Conservation (phyloP, 2,888 invertebrate species). For the Itoplectis maculator region DNA sequence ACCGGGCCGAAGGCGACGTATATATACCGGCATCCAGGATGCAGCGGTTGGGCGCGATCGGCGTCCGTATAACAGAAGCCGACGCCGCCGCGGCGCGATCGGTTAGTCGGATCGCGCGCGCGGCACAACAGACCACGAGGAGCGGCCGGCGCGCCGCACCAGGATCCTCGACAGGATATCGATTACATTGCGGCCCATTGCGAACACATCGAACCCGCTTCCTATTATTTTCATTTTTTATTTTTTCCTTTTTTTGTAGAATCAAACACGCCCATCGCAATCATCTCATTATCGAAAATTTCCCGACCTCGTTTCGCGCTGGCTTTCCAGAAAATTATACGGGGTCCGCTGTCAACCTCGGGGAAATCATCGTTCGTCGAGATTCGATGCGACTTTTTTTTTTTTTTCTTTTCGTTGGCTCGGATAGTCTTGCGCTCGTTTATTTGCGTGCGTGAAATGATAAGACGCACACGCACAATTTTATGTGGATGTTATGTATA, state of each 20-base stretch:
- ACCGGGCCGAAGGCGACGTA: conserved; percentile 40
- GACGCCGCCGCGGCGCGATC: too few relatives aligned
- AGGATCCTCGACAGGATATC: conserved; percentile 58
- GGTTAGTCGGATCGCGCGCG: conserved; percentile 1
- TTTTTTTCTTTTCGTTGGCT: conserved; percentile 11
- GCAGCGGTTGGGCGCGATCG: conserved; percentile 39
- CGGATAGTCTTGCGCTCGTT: conserved; percentile 41
- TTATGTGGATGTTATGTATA: not conserved
- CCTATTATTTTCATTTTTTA: not conserved
- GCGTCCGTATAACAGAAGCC: conserved; percentile 29
- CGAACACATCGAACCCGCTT: conserved; percentile 3
- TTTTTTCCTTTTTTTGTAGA: not conserved
- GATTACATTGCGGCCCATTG: conserved; percentile 52
- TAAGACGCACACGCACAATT: conserved; percentile 8
- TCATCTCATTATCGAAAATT: conserved; percentile 51
- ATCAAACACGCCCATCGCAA: not conserved
- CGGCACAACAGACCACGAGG: conserved; percentile 26
- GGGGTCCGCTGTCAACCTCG: not conserved
- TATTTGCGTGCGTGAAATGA: conserved; percentile 31
- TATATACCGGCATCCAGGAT: conserved; percentile 47
- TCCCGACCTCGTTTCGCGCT: conserved; percentile 48
- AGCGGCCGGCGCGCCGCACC: conserved; percentile 6
- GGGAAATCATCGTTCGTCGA: conserved; percentile 26
- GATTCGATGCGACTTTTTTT: conserved; percentile 13
- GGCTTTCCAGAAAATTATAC: conserved; percentile 60